These are phyloP conservation scores for Oligia fasciuncula DNA, from an alignment of 2,888 invertebrate species.

Conservation along the genomic window DNA sequence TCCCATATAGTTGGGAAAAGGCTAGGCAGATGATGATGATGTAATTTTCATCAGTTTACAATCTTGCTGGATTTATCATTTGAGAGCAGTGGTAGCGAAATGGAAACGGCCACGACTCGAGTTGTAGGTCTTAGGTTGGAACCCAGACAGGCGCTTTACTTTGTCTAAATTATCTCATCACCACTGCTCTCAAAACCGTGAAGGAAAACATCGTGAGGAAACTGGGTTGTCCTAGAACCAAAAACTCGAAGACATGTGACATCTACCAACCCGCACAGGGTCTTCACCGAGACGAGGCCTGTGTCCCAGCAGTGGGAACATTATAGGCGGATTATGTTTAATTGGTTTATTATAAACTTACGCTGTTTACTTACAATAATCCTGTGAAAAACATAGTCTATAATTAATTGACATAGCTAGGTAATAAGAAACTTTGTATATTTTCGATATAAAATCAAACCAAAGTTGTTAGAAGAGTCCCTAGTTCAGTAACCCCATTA, in stretches of 20 bases:
- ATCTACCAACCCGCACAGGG: neutral
- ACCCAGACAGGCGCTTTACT: neutral
- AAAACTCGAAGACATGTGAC: neutral
- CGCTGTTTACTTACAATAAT: too few relatives aligned
- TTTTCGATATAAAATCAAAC: neutral
- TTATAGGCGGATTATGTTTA: too few relatives aligned
- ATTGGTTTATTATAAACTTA: too few relatives aligned
- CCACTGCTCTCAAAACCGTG: too few relatives aligned
- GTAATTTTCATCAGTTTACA: neutral
- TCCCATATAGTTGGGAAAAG: too few relatives aligned
- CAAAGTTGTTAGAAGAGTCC: neutral
- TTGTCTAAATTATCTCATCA: too few relatives aligned
- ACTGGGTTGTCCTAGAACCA: neutral
- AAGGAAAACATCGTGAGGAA: too few relatives aligned
- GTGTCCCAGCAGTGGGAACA: neutral
- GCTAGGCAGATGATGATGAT: neutral
- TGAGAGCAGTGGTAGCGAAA: neutral
- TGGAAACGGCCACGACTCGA: too few relatives aligned
- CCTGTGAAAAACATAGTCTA: neutral
- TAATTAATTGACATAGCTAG: neutral
- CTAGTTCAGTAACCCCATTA: neutral
- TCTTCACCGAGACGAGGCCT: too few relatives aligned
- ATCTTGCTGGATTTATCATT: neutral
- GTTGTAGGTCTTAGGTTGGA: neutral
- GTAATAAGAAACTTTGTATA: neutral